A percentile compares a stretch with the other conserved stretches of the same genome.
phyloP scores from a whole-genome alignment of 2,888 invertebrate genomes.

The Lomographa bimaculata region DNA sequence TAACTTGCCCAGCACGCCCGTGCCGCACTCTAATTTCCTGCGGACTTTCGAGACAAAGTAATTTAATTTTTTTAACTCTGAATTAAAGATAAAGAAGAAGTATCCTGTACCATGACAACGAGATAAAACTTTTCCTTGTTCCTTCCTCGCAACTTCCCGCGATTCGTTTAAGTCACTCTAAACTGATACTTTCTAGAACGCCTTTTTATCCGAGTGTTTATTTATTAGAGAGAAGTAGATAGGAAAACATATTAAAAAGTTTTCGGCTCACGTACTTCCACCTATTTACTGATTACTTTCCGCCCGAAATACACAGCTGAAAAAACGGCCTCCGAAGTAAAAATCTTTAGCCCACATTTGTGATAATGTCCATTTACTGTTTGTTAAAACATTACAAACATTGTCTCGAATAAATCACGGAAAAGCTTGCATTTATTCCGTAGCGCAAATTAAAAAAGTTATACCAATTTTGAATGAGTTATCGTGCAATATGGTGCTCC shows the following conservation, averaged over 20 bases:
- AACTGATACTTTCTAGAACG: conserved; percentile 24
- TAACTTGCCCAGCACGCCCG: conserved; percentile 63
- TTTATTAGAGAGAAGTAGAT: conserved; percentile 27
- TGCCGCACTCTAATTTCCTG: conserved; percentile 60
- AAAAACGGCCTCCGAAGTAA: conserved; percentile 18
- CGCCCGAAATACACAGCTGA: too few species aligned
- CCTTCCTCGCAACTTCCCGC: conserved; percentile 42
- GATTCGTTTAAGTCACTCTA: conserved; percentile 43
- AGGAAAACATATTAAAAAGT: conserved; percentile 24
- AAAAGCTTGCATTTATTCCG: conserved; percentile 71
- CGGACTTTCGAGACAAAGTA: conserved; percentile 55
- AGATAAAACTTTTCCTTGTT: conserved; percentile 49
- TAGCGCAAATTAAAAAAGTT: conserved; percentile 80
- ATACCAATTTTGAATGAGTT: conserved; percentile 77
- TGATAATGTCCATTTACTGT: conserved; percentile 44
- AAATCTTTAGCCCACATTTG: conserved; percentile 20
- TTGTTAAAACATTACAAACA: conserved; percentile 52
- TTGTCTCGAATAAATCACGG: conserved; percentile 68
- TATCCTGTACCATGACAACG: conserved; percentile 51
- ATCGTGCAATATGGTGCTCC: conserved; percentile 67
- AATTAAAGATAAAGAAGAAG: conserved; percentile 55
- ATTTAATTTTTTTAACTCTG: conserved; percentile 60
- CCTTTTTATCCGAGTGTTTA: conserved; percentile 30
- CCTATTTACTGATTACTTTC: conserved; percentile 24
- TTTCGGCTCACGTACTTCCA: conserved; percentile 18